These are phyloP conservation scores for Onchidella celtica DNA, from an alignment of 2,888 invertebrate species.

Conservation along the genomic window DNA sequence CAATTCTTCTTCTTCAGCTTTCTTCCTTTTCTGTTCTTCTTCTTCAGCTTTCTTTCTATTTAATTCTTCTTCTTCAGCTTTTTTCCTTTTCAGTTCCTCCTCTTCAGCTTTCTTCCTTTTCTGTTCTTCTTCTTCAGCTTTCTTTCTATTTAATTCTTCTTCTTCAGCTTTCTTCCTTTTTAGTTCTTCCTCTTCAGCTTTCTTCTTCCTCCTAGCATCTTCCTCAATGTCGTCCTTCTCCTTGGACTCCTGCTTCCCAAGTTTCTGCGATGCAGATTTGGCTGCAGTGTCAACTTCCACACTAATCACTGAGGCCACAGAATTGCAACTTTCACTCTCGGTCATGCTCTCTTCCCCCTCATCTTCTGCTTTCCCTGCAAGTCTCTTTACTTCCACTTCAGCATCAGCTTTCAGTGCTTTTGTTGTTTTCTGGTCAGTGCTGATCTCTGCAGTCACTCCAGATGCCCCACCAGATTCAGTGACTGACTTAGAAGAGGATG, in stretches of 20 bases:
- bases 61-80: not conserved
- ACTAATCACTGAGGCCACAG: constrained; percentile 37
- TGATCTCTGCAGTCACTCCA: not conserved
- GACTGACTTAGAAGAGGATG: not conserved
- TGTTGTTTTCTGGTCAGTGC: not conserved
- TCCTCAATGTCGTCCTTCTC: constrained; percentile 28
- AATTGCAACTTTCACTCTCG: constrained; percentile 30
- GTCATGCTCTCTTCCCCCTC: constrained; percentile 1
- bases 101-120: no score
- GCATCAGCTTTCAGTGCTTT: no score
- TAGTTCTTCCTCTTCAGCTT: not conserved
- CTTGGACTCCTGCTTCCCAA: constrained; percentile 28
- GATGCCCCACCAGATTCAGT: not conserved
- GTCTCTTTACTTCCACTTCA: no score
- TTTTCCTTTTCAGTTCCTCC: not conserved
- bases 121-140: constrained; percentile 11
- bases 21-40: not conserved
- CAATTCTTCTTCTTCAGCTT: not conserved
- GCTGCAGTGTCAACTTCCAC: not conserved
- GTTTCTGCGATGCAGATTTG: not conserved
- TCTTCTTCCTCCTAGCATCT: not conserved
- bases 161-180: not conserved
- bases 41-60: not conserved
- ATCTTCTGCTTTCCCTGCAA: not conserved
- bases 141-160: not conserved